Conservation (phyloP, 2,888 invertebrate genomes). For the Drosophila mimica region DNA sequence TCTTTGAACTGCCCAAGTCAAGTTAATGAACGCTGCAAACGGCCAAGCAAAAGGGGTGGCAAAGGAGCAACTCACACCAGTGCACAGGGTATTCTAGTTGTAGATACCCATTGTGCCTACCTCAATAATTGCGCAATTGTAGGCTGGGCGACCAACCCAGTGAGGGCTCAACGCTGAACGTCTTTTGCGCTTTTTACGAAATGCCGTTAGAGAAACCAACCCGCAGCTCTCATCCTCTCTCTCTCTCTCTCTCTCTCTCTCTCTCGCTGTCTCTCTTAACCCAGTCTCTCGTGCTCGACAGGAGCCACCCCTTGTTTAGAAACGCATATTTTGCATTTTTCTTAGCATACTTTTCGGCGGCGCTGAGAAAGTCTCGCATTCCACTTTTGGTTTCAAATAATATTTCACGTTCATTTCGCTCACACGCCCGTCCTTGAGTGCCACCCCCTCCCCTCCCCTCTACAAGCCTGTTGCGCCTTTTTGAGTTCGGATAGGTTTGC, state of each 20-base stretch:
- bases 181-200: slow-evolving; percentile 54
- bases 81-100: slow-evolving; percentile 21
- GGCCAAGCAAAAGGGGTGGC: slow-evolving; percentile 45
- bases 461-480: slow-evolving; percentile 63
- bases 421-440: slow-evolving; percentile 27
- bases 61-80: neutral
- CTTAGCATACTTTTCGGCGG: slow-evolving; percentile 65
- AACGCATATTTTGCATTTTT: slow-evolving; percentile 49
- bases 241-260: neutral
- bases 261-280: neutral
- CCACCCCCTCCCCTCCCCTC: neutral
- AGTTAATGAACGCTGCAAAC: slow-evolving; percentile 56
- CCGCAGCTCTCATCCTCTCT: slow-evolving; percentile 11
- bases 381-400: slow-evolving; percentile 19
- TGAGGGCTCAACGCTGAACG: slow-evolving; percentile 33
- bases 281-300: neutral
- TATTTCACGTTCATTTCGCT: slow-evolving; percentile 39
- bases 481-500: slow-evolving; percentile 35
- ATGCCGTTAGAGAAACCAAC: slow-evolving; percentile 27
- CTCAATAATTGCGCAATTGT: slow-evolving; percentile 75
- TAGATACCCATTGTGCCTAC: slow-evolving; percentile 64
- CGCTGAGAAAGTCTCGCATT: slow-evolving; percentile 21
- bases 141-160: slow-evolving; percentile 54
- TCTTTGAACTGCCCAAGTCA: slow-evolving; percentile 71
- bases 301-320: slow-evolving; percentile 41